These are phyloP conservation scores for Danionella cerebrum DNA, from an alignment of 2,113 vertebrate genomes.

Conservation along the genomic window DNA sequence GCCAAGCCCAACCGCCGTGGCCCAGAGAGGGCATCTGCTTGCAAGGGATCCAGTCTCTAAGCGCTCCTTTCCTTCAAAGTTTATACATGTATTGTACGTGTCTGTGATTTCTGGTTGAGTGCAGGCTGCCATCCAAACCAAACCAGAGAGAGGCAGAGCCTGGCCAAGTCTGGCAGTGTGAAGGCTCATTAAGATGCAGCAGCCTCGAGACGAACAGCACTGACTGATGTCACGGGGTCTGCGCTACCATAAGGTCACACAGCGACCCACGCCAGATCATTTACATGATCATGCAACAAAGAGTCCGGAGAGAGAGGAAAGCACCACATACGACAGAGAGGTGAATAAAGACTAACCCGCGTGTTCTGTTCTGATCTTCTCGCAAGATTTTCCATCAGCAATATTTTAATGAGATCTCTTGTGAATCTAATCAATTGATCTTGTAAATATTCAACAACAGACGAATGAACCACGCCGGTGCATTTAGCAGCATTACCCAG, in stretches of 20 bases:
- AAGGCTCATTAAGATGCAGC: conserved; percentile 34
- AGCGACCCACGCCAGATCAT: conserved; percentile 27
- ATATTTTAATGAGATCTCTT: conserved; percentile 22
- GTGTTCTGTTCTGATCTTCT: conserved; percentile 9
- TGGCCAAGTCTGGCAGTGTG: conserved; percentile 53
- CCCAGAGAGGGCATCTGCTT: conserved; percentile 34
- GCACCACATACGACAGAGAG: conserved; percentile 29
- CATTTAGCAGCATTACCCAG: conserved; percentile 34
- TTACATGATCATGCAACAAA: conserved; percentile 37
- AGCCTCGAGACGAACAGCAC: conserved; percentile 19
- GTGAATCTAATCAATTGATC: conserved; percentile 27
- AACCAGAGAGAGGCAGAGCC: conserved; percentile 34
- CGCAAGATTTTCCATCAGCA: background rate
- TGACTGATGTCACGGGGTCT: conserved; percentile 32
- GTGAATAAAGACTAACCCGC: conserved; percentile 6
- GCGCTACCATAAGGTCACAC: conserved; percentile 38
- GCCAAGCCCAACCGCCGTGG: background rate
- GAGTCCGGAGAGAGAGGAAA: conserved; percentile 19
- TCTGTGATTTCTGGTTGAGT: conserved; percentile 11
- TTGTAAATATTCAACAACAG: conserved; percentile 27
- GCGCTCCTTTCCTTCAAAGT: conserved; percentile 5
- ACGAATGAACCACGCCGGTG: conserved; percentile 23
- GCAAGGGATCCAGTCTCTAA: conserved; percentile 11
- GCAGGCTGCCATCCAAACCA: conserved; percentile 21
- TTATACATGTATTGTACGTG: conserved; percentile 12